Percentiles rank a stretch among this genome's conserved stretches.
phyloP scores from a whole-genome alignment of 2,113 vertebrate genomes.

The Euleptes europaea region DNA sequence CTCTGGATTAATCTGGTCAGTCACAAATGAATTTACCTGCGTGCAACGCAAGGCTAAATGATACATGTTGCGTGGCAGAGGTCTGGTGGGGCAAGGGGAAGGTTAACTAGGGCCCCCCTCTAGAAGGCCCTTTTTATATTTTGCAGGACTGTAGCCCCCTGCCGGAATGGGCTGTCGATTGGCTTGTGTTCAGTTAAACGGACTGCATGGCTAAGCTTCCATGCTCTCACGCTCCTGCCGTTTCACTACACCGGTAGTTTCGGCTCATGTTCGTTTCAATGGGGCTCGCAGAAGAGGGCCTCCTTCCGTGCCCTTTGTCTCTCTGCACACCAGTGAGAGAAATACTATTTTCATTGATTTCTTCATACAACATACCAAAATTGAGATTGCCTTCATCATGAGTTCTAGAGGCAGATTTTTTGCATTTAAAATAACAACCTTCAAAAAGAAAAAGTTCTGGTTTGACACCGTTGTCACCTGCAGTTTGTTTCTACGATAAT shows the following conservation, averaged over 20 bases:
- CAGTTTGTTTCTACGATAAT: constrained; percentile 61
- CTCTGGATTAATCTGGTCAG: no score
- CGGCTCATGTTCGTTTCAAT: neutral
- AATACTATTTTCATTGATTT: constrained; percentile 47
- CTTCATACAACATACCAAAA: neutral
- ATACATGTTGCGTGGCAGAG: no score
- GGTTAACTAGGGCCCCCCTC: no score
- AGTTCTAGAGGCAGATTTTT: constrained; percentile 24
- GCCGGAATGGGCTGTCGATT: neutral
- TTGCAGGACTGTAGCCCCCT: no score
- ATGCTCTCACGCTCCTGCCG: neutral
- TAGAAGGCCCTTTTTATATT: no score
- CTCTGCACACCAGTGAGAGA: neutral
- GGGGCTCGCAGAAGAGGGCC: neutral
- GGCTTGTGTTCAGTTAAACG: neutral
- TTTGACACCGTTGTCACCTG: constrained; percentile 48
- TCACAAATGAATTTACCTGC: no score
- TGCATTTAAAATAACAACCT: constrained; percentile 42
- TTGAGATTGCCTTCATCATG: constrained; percentile 45
- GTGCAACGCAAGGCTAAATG: no score
- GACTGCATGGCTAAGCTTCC: neutral
- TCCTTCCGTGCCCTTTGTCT: neutral
- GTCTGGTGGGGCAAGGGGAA: no score
- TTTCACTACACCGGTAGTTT: neutral
- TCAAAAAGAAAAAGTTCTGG: neutral